These are phyloP conservation scores for Anabacerthia variegaticeps DNA, from an alignment of 2,797 vertebrate genomes.

Conservation along the genomic window DNA sequence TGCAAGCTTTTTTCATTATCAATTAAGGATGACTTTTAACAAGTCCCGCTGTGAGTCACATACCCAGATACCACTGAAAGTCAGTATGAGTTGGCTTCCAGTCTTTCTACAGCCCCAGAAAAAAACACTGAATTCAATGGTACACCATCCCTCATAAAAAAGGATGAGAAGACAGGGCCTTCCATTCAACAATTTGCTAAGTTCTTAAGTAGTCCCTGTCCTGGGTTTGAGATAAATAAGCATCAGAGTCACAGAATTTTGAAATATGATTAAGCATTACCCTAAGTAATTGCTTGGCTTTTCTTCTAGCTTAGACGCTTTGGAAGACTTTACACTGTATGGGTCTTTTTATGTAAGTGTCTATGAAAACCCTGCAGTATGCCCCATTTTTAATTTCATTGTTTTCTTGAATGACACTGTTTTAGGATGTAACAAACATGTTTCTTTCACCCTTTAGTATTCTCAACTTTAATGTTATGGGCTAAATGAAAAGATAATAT, in stretches of 20 bases:
- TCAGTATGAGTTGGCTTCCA: not conserved
- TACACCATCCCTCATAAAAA: not conserved
- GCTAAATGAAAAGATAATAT: not conserved
- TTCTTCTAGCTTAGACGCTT: not conserved
- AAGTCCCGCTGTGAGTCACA: not conserved
- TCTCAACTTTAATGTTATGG: not conserved
- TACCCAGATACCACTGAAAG: not conserved
- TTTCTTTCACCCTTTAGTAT: not conserved
- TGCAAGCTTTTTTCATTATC: not conserved
- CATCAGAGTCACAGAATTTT: not conserved
- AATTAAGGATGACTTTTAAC: not conserved
- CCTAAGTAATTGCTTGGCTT: not conserved
- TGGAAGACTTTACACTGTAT: accelerated
- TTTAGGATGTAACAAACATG: not conserved
- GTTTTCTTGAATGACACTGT: not conserved
- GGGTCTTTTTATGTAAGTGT: not conserved
- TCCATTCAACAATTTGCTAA: not conserved
- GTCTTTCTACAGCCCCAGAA: not conserved
- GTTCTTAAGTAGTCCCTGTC: not conserved
- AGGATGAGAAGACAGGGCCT: not conserved
- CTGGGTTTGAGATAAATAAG: not conserved
- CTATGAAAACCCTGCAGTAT: not conserved
- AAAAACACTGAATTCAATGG: not conserved
- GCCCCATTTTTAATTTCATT: not conserved
- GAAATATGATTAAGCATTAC: not conserved